A percentile compares a stretch with the other conserved stretches of the same genome.
phyloP scores from a whole-genome alignment of 2,113 vertebrate genomes.

The Silurus asotus region DNA sequence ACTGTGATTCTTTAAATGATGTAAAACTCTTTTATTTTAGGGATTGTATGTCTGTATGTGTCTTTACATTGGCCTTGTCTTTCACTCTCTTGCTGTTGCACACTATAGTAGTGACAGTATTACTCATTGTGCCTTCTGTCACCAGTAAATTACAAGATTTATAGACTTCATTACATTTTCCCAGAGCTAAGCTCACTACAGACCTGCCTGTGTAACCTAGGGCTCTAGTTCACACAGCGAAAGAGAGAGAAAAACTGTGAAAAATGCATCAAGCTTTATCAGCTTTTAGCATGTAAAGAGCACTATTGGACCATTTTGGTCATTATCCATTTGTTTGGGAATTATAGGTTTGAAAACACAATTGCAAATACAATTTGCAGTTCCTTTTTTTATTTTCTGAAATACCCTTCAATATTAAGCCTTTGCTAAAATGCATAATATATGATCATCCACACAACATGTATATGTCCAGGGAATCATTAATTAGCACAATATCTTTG shows the following conservation, averaged over 20 bases:
- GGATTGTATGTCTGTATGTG: not conserved
- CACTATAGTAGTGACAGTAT: conserved; percentile 41
- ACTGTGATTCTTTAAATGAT: too few relatives aligned
- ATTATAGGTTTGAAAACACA: not conserved
- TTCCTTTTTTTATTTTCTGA: too few relatives aligned
- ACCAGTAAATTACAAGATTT: conserved; percentile 47
- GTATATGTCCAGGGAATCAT: not conserved
- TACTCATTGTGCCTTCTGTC: conserved; percentile 39
- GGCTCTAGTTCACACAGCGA: not conserved
- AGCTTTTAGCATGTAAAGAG: not conserved
- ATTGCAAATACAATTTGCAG: not conserved
- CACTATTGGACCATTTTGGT: not conserved
- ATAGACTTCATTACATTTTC: conserved; percentile 48
- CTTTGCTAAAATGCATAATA: not conserved
- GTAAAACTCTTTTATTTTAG: not conserved
- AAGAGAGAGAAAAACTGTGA: not conserved
- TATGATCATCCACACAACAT: not conserved
- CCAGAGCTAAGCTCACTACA: conserved; percentile 36
- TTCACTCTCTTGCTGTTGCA: conserved; percentile 30
- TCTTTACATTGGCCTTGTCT: conserved; percentile 23
- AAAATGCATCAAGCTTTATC: not conserved
- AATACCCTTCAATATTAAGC: not conserved
- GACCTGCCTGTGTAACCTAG: not conserved
- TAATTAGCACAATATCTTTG: not conserved
- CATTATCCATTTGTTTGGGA: not conserved